Percentiles rank a stretch among this genome's conserved stretches.
These are phyloP conservation scores for Hyperoodon ampullatus DNA, from an alignment of 2,113 vertebrate species.

Conservation along the genomic window DNA sequence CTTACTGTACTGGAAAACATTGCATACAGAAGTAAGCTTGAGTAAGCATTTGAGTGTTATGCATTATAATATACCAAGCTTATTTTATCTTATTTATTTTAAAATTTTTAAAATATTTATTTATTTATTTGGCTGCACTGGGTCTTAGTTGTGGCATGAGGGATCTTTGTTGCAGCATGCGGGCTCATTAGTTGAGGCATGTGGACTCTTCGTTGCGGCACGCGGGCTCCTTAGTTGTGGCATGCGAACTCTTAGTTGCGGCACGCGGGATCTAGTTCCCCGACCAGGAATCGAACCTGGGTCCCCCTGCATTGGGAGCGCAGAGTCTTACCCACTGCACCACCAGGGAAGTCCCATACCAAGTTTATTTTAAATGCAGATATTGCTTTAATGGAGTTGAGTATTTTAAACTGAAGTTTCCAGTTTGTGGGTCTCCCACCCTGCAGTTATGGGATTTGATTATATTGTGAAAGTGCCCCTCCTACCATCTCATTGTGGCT, in stretches of 20 bases:
- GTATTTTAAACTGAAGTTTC: too few relatives aligned
- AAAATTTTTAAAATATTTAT: background rate
- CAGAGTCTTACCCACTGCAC: background rate
- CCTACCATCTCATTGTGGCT: too few relatives aligned
- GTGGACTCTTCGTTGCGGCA: too few relatives aligned
- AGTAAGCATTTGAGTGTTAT: background rate
- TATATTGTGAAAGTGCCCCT: too few relatives aligned
- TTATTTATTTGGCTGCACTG: background rate
- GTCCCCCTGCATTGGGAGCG: background rate
- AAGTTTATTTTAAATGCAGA: too few relatives aligned
- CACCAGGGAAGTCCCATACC: background rate
- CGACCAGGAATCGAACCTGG: background rate
- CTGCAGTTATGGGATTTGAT: too few relatives aligned
- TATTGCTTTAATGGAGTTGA: too few relatives aligned
- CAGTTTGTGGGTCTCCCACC: too few relatives aligned
- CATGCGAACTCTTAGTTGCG: too few relatives aligned
- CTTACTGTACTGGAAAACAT: background rate
- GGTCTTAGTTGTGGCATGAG: background rate
- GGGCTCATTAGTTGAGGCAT: too few relatives aligned
- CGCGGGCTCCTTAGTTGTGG: background rate
- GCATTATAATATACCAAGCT: background rate
- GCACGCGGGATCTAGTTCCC: background rate
- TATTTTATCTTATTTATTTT: background rate
- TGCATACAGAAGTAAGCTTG: background rate
- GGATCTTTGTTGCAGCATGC: too few relatives aligned